phyloP scores from a whole-genome alignment of 2,888 invertebrate genomes.

The Diachrysia chrysitis region DNA sequence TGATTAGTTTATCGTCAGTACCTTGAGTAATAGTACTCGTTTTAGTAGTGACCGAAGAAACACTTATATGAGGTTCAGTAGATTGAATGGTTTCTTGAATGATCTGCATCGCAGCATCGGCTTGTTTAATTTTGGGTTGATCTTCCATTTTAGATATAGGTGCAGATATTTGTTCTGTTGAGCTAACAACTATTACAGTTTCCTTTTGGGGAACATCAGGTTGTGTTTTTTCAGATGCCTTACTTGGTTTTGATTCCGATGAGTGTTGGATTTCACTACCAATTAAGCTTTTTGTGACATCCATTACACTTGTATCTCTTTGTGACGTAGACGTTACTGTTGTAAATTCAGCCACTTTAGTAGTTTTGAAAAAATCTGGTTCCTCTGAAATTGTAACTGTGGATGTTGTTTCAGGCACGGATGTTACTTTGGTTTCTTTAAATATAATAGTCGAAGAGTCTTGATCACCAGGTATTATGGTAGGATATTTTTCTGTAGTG shows the following conservation, averaged over 20 bases:
- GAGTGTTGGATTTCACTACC: slow-evolving; percentile 29
- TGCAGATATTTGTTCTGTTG: slow-evolving; percentile 16
- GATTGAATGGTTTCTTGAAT: slow-evolving; percentile 49
- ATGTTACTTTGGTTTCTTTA: slow-evolving; percentile 32
- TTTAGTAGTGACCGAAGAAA: slow-evolving; percentile 19
- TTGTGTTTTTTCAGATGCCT: slow-evolving; percentile 25
- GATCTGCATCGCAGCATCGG: slow-evolving; percentile 34
- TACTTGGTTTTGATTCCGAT: slow-evolving; percentile 17
- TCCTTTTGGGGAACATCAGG: slow-evolving; percentile 21
- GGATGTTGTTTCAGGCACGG: slow-evolving; percentile 20
- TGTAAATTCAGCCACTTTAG: slow-evolving; percentile 29
- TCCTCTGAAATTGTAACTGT: slow-evolving; percentile 20
- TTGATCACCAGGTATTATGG: slow-evolving; percentile 9
- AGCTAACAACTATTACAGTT: slow-evolving; percentile 17
- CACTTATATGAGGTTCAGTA: slow-evolving; percentile 40
- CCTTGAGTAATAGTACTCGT: slow-evolving; percentile 16
- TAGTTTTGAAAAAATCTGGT: slow-evolving; percentile 23
- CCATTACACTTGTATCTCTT: slow-evolving; percentile 23
- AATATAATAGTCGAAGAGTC: slow-evolving; percentile 16
- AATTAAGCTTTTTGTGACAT: slow-evolving; percentile 39
- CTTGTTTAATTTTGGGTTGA: slow-evolving; percentile 18
- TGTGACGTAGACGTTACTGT: slow-evolving; percentile 30
- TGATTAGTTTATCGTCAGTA: slow-evolving; percentile 13
- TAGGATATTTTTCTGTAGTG: slow-evolving; percentile 13
- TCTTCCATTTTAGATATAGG: slow-evolving; percentile 8